These are phyloP conservation scores for Drosophila arawakana DNA, from an alignment of 1,140 invertebrate genomes.

Conservation along the genomic window DNA sequence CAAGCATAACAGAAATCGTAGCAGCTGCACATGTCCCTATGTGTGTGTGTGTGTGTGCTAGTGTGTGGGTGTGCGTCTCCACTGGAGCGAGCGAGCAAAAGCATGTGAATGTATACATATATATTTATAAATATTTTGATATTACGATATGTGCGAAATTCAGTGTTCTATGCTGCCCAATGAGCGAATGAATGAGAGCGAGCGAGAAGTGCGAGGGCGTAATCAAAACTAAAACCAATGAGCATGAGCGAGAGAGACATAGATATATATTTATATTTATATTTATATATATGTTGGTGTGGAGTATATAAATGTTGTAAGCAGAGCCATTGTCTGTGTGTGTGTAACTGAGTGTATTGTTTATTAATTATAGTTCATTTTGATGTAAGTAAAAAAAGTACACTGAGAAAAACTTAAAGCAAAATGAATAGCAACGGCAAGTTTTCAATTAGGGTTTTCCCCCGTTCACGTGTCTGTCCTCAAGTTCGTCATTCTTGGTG, in stretches of 20 bases:
- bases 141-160: background rate
- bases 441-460: background rate
- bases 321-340: conserved; percentile 13
- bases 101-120: conserved; percentile 42
- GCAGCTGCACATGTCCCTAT: background rate
- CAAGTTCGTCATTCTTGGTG: too few species aligned
- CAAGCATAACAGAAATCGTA: conserved; percentile 2
- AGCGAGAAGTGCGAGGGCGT: conserved; percentile 8
- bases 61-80: conserved; percentile 35
- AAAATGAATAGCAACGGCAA: conserved; percentile 9
- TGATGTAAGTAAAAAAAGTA: conserved; percentile 8
- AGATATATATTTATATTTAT: background rate
- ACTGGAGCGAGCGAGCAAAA: conserved; percentile 47
- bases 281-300: too few species aligned
- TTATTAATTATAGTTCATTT: conserved; percentile 1
- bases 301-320: background rate
- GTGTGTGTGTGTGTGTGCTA: conserved; percentile 6
- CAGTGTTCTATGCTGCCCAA: conserved; percentile 1
- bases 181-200: conserved; percentile 39
- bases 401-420: conserved; percentile 4
- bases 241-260: background rate
- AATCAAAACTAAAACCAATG: background rate
- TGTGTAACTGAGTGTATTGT: conserved; percentile 24
- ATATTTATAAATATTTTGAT: conserved; percentile 25
- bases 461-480: background rate